These are phyloP conservation scores for Amphiprion ocellaris DNA, from an alignment of 2,113 vertebrate species.

Conservation along the genomic window DNA sequence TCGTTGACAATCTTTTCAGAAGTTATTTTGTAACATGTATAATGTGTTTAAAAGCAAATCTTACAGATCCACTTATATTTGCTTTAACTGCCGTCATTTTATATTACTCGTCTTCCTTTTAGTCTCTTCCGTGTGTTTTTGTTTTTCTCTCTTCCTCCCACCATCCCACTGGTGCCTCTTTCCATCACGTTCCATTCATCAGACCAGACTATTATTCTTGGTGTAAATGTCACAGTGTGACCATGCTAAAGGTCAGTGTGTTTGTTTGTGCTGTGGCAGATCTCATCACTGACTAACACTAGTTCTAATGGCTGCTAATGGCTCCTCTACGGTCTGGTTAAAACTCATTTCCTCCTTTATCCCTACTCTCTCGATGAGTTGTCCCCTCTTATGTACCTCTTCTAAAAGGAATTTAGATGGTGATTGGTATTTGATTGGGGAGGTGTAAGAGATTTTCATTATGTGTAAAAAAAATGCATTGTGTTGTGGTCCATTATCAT, in stretches of 20 bases:
- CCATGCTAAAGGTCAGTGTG: constrained; percentile 80
- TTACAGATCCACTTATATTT: too few species aligned
- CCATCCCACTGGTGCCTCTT: not conserved
- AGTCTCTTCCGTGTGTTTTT: constrained; percentile 10
- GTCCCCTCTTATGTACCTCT: not conserved
- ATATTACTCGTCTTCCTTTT: not conserved
- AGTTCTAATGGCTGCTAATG: constrained; percentile 71
- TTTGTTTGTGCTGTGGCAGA: constrained; percentile 76
- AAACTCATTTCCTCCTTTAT: constrained; percentile 64
- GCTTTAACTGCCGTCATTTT: constrained; percentile 18
- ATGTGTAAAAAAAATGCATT: constrained; percentile 3
- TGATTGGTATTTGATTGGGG: constrained; percentile 29
- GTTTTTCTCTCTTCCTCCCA: constrained; percentile 5
- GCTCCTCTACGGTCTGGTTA: constrained; percentile 51
- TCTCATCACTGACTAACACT: constrained; percentile 73
- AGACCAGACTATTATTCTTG: constrained; percentile 63
- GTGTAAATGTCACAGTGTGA: constrained; percentile 77
- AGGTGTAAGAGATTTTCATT: constrained; percentile 5
- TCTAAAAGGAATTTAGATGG: constrained; percentile 19
- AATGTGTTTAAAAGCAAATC: too few species aligned
- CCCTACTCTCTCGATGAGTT: not conserved
- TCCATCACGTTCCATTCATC: constrained; percentile 63
- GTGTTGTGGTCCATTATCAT: not conserved
- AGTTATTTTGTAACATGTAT: too few species aligned
- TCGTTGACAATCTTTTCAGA: too few species aligned